phyloP scores from a whole-genome alignment of 1,140 invertebrate species.

The Drosophila willistoni region DNA sequence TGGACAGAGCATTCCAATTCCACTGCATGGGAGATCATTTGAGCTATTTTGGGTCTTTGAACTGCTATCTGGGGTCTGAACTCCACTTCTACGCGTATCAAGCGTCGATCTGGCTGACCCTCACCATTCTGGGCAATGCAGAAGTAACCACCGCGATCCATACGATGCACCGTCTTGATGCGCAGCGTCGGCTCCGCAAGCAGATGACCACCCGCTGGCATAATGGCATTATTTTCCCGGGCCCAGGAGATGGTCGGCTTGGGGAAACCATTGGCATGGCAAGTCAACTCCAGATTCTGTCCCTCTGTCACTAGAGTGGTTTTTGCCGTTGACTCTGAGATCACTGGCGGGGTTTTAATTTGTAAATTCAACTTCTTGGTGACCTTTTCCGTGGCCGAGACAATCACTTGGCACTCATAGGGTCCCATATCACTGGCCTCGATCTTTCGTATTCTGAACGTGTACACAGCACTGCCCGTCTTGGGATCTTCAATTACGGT shows the following conservation, averaged over 20 bases:
- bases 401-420: constrained; percentile 91
- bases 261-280: constrained; percentile 90
- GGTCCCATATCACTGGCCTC: constrained; percentile 92
- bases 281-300: constrained; percentile 88
- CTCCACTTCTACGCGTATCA: constrained; percentile 92
- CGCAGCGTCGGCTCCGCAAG: constrained; percentile 89
- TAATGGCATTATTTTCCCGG: constrained; percentile 91
- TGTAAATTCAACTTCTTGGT: constrained; percentile 89
- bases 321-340: constrained; percentile 89
- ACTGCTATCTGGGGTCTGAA: constrained; percentile 90
- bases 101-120: constrained; percentile 88
- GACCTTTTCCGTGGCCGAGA: constrained; percentile 87
- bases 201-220: constrained; percentile 90
- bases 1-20: constrained; percentile 92
- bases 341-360: constrained; percentile 90
- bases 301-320: constrained; percentile 89
- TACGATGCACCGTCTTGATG: constrained; percentile 87
- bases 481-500: constrained; percentile 85
- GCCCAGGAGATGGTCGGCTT: constrained; percentile 90
- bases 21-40: constrained; percentile 91
- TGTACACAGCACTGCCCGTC: constrained; percentile 86
- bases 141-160: constrained; percentile 93
- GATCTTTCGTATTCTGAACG: constrained; percentile 88
- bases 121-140: constrained; percentile 94
- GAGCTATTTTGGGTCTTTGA: constrained; percentile 87